phyloP scores from a whole-genome alignment of 2,888 invertebrate species.

The Hypselothyrea guttata region DNA sequence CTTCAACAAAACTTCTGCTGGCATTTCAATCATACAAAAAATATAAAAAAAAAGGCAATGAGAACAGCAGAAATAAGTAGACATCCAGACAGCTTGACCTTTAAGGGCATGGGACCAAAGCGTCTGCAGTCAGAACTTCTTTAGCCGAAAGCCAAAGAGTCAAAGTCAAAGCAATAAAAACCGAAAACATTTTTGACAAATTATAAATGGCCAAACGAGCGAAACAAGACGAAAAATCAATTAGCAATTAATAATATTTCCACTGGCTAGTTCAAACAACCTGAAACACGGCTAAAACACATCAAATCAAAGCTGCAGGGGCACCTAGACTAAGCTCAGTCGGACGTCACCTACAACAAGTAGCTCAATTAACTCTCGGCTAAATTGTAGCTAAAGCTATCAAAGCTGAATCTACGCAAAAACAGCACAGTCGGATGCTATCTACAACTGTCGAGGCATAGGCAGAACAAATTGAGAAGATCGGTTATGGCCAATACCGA shows the following conservation, averaged over 20 bases:
- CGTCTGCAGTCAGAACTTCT: constrained; percentile 14
- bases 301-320: too few relatives aligned
- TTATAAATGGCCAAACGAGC: constrained; percentile 31
- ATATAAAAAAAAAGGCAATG: constrained; percentile 1
- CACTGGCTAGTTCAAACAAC: constrained; percentile 26
- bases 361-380: too few relatives aligned
- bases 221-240: constrained; percentile 55
- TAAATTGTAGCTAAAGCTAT: too few relatives aligned
- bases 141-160: constrained; percentile 25
- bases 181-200: constrained; percentile 58
- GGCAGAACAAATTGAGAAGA: too few relatives aligned
- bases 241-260: constrained; percentile 72
- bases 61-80: constrained; percentile 1
- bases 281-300: too few relatives aligned
- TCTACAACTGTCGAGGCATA: too few relatives aligned
- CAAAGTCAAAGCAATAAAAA: constrained; percentile 47
- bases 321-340: too few relatives aligned
- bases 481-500: too few relatives aligned
- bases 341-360: too few relatives aligned
- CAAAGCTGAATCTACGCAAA: too few relatives aligned
- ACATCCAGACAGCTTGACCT: constrained; percentile 30
- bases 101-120: constrained; percentile 46
- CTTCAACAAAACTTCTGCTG: constrained; percentile 52
- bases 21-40: constrained; percentile 27
- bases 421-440: too few relatives aligned